These are phyloP conservation scores for Xenops minutus DNA, from an alignment of 2,797 vertebrate species.

Conservation along the genomic window DNA sequence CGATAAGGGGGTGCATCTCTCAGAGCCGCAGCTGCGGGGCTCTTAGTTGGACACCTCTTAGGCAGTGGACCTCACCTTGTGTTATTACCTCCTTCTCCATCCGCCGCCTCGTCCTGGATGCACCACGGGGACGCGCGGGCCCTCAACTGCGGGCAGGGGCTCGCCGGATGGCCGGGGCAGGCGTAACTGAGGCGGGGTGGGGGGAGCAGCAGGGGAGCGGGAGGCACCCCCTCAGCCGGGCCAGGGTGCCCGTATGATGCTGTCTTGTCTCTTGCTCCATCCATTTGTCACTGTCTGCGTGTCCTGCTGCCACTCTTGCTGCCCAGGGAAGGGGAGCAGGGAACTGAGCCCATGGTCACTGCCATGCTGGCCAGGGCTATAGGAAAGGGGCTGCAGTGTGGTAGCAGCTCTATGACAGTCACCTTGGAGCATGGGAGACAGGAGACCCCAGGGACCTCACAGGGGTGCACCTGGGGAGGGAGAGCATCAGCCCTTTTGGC, in stretches of 20 bases:
- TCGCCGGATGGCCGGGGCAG: constrained; percentile 31
- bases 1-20: constrained; percentile 81
- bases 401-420: neutral
- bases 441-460: neutral
- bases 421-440: neutral
- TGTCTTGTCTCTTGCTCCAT: constrained; percentile 61
- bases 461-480: neutral
- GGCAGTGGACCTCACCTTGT: constrained; percentile 80
- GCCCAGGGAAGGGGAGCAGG: constrained; percentile 17
- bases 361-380: neutral
- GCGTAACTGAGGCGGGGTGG: neutral
- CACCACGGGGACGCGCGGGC: constrained; percentile 49
- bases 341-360: neutral
- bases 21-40: constrained; percentile 70
- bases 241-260: constrained; percentile 24
- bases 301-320: constrained; percentile 30
- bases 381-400: neutral
- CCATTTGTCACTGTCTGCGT: constrained; percentile 54
- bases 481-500: neutral
- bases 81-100: constrained; percentile 77
- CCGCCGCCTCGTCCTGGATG: constrained; percentile 69
- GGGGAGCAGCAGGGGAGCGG: neutral
- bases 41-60: constrained; percentile 75
- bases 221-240: constrained; percentile 15
- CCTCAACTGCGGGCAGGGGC: constrained; percentile 39